Evolutionary conservation across 2,888 invertebrate genomes (phyloP).

Genomic region (Drosophila quasianomalipes): DNA sequence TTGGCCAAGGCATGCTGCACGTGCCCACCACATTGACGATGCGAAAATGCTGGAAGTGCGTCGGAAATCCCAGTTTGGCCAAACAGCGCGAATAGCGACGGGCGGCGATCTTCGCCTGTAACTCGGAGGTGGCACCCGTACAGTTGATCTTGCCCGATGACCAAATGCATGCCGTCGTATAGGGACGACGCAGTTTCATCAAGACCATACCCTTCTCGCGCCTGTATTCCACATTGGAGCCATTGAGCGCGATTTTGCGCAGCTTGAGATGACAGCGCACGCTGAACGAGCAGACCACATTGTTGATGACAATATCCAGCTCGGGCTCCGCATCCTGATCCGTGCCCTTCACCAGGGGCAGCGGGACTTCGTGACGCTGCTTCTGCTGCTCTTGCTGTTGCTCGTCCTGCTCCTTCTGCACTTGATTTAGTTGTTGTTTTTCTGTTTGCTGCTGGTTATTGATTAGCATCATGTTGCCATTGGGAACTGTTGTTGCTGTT

Average conservation of each 20-base stretch:
- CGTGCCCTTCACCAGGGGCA: background rate
- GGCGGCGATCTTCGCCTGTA: constrained; percentile 88
- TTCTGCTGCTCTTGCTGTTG: background rate
- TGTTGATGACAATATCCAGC: constrained; percentile 98
- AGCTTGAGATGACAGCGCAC: constrained; percentile 98
- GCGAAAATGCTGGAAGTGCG: constrained; percentile 95
- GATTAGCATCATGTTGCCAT: background rate
- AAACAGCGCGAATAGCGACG: constrained; percentile 86
- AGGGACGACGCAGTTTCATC: constrained; percentile 97
- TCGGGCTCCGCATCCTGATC: constrained; percentile 88
- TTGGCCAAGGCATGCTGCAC: constrained; percentile 98
- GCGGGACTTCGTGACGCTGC: constrained; percentile 86
- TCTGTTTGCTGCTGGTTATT: constrained; percentile 6
- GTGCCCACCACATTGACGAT: constrained; percentile 99
- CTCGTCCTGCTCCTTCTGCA: constrained; percentile 2
- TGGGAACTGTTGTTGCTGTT: background rate
- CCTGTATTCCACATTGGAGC: constrained; percentile 97
- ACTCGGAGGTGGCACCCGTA: constrained; percentile 67
- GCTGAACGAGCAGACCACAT: constrained; percentile 90
- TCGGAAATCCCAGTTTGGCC: constrained; percentile 96
- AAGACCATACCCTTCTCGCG: constrained; percentile 98
- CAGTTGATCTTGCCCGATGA: constrained; percentile 96
- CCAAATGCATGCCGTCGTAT: constrained; percentile 99
- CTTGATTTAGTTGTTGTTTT: constrained; percentile 9
- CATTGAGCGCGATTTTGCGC: constrained; percentile 96